Evolutionary conservation across 2,797 vertebrate species (phyloP), one percentile per base, ranked within the genome.

Genomic region (Ceryle rudis): DNA sequence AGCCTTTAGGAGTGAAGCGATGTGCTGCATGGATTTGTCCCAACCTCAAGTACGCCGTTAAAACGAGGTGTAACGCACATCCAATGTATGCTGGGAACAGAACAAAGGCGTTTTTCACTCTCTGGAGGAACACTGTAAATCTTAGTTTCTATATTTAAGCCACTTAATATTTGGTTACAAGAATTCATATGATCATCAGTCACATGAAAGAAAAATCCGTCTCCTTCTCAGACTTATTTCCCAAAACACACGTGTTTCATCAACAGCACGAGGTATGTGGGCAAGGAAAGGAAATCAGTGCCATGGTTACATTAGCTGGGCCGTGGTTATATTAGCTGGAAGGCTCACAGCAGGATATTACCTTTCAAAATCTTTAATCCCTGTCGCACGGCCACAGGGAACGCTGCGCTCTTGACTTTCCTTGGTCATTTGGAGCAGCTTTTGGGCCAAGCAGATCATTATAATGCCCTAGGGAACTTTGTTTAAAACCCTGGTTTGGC

Each of bases 271-370:
- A 90, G 23, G 31, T 86, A 57, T 1, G 0, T 1, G 3, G 91
- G 81, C 91, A 92, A 65, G 79, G 75, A 88, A 57, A 93, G 93
- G 95, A 96, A 96, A 91, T 78, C 75, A 15, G 39, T 15, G 83
- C 92, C 70, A 19, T 8, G 66, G 67, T 55, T 74, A 8, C 49
- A 42, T 67, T 74, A 73, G 64, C 84, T 89, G 64, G 70, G 83
- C 92, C 70, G 17, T 9, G 66, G 67, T 52, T 74, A 8, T 60
- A 42, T 67, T 74, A 73, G 64, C 84, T 89, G 64, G 70, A 95
- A 78, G 83, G 72, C 86, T 90, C 86, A 71, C 82, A 67, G 83
- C 90, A 93, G 93, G 94, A 93, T 94, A 96, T 95, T 92, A 77
- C 91, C 81, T 91, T 91, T 86, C 89, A 79, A 82, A 90, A 90